A percentile compares a stretch with the other conserved stretches of the same genome.
phyloP scores from a whole-genome alignment of 2,888 invertebrate genomes.

The Clusia tigrina region DNA sequence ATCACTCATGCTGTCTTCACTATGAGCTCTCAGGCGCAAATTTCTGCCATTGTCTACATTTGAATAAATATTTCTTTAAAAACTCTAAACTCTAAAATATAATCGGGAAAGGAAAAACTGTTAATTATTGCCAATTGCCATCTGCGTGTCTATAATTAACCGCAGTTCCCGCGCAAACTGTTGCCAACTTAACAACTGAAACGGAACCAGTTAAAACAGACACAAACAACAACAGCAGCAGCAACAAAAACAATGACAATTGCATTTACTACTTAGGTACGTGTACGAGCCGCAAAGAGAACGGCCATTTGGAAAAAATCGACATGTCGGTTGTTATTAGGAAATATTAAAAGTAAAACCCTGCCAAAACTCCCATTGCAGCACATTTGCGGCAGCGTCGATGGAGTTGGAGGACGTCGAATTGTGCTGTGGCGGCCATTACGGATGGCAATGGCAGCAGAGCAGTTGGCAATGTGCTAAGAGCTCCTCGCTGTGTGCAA shows the following conservation, averaged over 20 bases:
- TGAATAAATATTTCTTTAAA: constrained; percentile 34
- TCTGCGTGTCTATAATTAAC: constrained; percentile 53
- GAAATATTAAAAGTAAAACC: constrained; percentile 38
- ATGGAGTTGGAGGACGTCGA: too few relatives aligned
- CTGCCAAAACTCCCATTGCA: constrained; percentile 45
- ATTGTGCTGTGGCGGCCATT: background rate
- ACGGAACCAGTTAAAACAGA: too few relatives aligned
- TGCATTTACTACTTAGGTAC: constrained; percentile 1
- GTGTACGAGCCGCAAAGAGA: too few relatives aligned
- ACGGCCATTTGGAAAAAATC: constrained; percentile 12
- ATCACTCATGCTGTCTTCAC: too few relatives aligned
- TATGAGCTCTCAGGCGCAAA: too few relatives aligned
- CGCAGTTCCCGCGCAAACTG: constrained; percentile 53
- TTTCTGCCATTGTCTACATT: too few relatives aligned
- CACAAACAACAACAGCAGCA: constrained; percentile 8
- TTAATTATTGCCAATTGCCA: constrained; percentile 57
- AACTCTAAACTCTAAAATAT: constrained; percentile 22
- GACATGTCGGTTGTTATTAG: constrained; percentile 47
- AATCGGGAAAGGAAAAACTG: constrained; percentile 40
- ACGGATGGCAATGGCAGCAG: background rate
- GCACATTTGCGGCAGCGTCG: constrained; percentile 21
- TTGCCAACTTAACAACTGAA: constrained; percentile 57
- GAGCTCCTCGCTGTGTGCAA: background rate
- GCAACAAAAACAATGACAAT: background rate
- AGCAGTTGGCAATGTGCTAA: background rate